These are phyloP conservation scores for Norana najaformis DNA, from an alignment of 2,888 invertebrate species.

Conservation along the genomic window DNA sequence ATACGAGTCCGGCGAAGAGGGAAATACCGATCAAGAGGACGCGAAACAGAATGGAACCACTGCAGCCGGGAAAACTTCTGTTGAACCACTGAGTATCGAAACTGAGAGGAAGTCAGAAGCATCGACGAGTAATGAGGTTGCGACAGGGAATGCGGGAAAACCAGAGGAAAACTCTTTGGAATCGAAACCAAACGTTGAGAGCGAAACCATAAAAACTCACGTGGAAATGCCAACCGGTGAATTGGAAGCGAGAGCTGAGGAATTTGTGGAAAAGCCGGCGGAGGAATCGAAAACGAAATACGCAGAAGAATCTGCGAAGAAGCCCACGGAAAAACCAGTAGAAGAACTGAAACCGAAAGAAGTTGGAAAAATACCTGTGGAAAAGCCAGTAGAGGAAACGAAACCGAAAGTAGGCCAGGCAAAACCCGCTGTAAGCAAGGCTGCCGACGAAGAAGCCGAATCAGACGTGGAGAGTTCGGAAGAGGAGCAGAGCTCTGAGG, in stretches of 20 bases:
- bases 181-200: background rate
- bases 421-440: background rate
- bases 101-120: background rate
- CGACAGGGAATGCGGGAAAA: background rate
- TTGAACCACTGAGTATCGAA: background rate
- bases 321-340: background rate
- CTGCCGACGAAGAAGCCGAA: background rate
- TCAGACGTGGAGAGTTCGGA: constrained; percentile 26
- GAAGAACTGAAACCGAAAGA: background rate
- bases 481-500: constrained; percentile 27
- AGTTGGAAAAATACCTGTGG: background rate
- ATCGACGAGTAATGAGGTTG: background rate
- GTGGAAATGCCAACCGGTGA: background rate
- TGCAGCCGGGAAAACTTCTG: background rate
- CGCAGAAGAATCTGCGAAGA: background rate
- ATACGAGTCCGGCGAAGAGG: constrained; percentile 10
- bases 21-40: background rate
- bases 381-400: background rate
- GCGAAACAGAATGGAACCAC: background rate
- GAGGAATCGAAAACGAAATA: background rate
- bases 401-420: background rate
- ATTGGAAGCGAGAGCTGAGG: background rate
- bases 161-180: background rate
- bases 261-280: background rate
- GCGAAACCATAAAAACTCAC: background rate